Evolutionary conservation across 2,888 invertebrate genomes (phyloP), one percentile per base, ranked within the genome.

Genomic region (Lathronympha strigana): DNA sequence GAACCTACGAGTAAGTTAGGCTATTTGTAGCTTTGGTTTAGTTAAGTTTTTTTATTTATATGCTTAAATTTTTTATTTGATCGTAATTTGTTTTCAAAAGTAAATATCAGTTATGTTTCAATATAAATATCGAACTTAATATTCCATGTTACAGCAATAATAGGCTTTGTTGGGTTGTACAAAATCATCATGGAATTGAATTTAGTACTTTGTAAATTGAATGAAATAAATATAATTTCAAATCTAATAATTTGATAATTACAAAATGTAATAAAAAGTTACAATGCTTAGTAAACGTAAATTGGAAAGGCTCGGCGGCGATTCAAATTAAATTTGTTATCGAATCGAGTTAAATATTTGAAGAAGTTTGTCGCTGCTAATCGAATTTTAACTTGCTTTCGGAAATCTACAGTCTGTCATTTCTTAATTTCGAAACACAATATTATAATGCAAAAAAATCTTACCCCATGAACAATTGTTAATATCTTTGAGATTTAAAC

Each of bases 281-380:
- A n/a, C 45, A 47, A 54, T 62, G 45, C 47, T 62, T 45, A 25
- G 25, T 47, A 54, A 54, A 54, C 19, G 19, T 25, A 28, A 62
- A 54, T 47, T 62, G 19, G 36, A 54, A 47, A 62, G 54, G 36
- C 54, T 47, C 62, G 62, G n/a, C 45, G 28, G n/a, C 47, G 36
- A 62, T 62, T 54, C 62, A 47, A 62, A 54, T 62, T 62, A 54
- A 25, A 43, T 40, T 50, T 57, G 40, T 57, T 57, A 57, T 51
- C 23, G 23, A 58, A 64, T 58, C n/a, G n/a, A n/a, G n/a, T n/a
- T n/a, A n/a, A n/a, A n/a, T 58, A 63, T 54, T 50, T 47, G n/a
- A 47, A 53, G 53, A 45, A 62, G 54, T 62, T 54, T 28, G 33
- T 15, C 40, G 53, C 13, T 40, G 9, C 47, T 47, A 62, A 54